Evolutionary conservation across 2,113 vertebrate species (phyloP).

Genomic region (Holacanthus passer): DNA sequence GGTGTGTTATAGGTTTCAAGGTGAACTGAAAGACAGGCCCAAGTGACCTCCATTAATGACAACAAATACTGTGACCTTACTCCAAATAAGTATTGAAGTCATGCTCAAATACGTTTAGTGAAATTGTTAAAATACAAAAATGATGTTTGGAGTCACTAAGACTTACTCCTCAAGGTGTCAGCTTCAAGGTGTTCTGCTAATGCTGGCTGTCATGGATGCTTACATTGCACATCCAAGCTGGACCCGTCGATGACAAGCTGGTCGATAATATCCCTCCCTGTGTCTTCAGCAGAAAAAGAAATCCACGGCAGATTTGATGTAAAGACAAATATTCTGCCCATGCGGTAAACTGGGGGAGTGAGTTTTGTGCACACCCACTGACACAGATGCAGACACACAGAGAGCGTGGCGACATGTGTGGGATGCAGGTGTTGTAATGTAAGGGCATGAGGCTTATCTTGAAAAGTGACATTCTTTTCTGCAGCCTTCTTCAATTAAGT

Average conservation of each 20-base stretch:
- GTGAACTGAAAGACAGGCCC: slow-evolving; percentile 65
- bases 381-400: not conserved
- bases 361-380: not conserved
- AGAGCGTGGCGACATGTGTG: not conserved
- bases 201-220: slow-evolving; percentile 16
- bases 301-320: slow-evolving; percentile 51
- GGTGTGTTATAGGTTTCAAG: slow-evolving; percentile 53
- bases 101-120: not conserved
- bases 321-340: slow-evolving; percentile 30
- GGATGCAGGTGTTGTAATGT: not conserved
- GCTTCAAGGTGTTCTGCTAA: slow-evolving; percentile 7
- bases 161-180: not conserved
- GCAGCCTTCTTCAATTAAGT: not conserved
- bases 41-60: slow-evolving; percentile 20
- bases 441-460: slow-evolving; percentile 14
- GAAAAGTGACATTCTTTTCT: slow-evolving; percentile 55
- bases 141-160: not conserved
- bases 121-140: not conserved
- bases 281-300: slow-evolving; percentile 40
- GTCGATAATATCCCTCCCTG: slow-evolving; percentile 19
- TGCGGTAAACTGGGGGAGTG: slow-evolving; percentile 20
- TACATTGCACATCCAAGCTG: slow-evolving; percentile 27
- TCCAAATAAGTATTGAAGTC: not conserved
- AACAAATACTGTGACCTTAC: slow-evolving; percentile 8
- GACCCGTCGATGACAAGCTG: slow-evolving; percentile 25